Base-by-base conservation (phyloP, 2,888 invertebrate species). In the Coelinius sp. region DNA sequence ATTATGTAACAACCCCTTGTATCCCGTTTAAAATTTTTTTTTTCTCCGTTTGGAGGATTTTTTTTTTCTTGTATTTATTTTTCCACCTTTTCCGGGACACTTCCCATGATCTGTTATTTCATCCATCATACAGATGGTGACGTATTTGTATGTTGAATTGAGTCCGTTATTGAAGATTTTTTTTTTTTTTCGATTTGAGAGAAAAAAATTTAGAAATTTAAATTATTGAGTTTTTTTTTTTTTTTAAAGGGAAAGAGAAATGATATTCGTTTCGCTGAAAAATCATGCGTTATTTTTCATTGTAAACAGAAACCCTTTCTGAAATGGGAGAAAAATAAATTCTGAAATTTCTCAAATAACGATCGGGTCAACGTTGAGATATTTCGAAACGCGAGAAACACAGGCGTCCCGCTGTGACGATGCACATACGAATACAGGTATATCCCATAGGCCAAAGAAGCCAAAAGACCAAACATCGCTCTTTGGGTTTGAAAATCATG, bases 321-420 rank as follows among this genome's bases (percentile, higher is more conserved):
- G 27, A 22, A 65, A 46, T 25, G 14, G 12, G 24, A 27, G 22
- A 44, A 59, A 59, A 68, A 25, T 22, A 68, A 68, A 63, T 22
- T 5, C 38, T 38, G 38, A 70, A 31, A 67, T 67, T 63, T 67
- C 52, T 71, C 71, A 67, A 71, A 71, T 71, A 68, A 71, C 67
- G 71, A 71, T 71, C 71, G 52, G 67, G 67, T 67, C 63, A 63
- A 62, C 62, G 76, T 82, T 81, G 83, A 82, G 82, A 83, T 82
- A 81, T 80, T 79, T 82, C 80, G 79, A 81, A 83, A 82, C 81
- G 82, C 83, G 81, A 84, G 84, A 83, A 86, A 86, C 85, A 86
- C 78, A 82, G 85, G 79, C 82, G 80, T 80, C 86, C 85, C 81
- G 85, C 79, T 80, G 86, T 73, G 84, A 17, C 14, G 14, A 14